Base-by-base conservation (phyloP, 2,797 vertebrate species). In the Thaleichthys pacificus region DNA sequence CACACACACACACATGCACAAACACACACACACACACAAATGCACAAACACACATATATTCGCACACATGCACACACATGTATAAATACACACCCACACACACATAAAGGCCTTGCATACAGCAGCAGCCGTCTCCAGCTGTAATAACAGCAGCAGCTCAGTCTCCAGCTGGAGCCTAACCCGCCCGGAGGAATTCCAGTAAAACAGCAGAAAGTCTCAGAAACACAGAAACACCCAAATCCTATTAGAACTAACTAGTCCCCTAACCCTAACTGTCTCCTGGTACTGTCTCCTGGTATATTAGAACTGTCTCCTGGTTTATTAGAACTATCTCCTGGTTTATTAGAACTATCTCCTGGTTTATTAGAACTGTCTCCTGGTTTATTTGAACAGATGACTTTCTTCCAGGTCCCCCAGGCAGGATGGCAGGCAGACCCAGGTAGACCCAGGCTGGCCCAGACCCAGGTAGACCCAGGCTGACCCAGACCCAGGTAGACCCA, bases 221-320 rank as follows among this genome's bases (percentile, higher is more conserved):
- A 60, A 80, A 74, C 68, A 70, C 7, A 35, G 7, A 35, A 35
- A 35, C 32, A 35, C 38, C 38, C 49, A 69, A 22, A 70, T 74
- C 61, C 38, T 74, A 72, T 77, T 77, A 71, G 68, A 30, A 72
- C 66, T 72, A 72, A 74, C 65, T 72, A 69, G 24, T 79, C 69
- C 69, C 49, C 67, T 32, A 26, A 68, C 70, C 63, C 32, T 4
- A 35, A 35, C 42, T 47, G 42, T 42, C 38, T 42, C 47, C 66
- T 42, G 51, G 70, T 68, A 68, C 57, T 24, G 35, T 64, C 54
- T 71, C 61, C 68, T 30, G n/a, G 71, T 76, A 74, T 76, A 74
- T 77, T 80, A 74, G 56, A 57, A 71, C 71, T 66, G 42, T 42
- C 42, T 42, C 42, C 42, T 42, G 42, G 11, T 42, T 3, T 42